Evolutionary conservation across 2,888 invertebrate species (phyloP).

Genomic region (Arrhopalites spinosus): DNA sequence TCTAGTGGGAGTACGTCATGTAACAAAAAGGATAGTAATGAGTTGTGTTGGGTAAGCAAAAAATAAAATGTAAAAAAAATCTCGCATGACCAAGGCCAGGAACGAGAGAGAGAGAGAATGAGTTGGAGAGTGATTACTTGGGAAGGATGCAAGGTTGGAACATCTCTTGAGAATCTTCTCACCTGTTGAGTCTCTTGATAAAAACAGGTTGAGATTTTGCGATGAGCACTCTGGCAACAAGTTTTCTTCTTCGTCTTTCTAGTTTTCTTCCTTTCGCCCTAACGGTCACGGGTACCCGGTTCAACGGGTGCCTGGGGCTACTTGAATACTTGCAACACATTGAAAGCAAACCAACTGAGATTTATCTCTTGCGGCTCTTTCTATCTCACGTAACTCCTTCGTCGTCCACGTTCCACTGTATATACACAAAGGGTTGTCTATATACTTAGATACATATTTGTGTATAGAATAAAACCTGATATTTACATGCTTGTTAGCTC

Average conservation of each 20-base stretch:
- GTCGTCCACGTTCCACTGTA: constrained; percentile 8
- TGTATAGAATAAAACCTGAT: constrained; percentile 29
- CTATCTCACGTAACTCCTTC: constrained; percentile 23
- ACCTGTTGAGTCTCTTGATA: constrained; percentile 42
- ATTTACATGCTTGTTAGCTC: constrained; percentile 27
- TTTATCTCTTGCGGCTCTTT: constrained; percentile 37
- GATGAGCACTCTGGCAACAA: constrained; percentile 37
- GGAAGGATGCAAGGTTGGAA: constrained; percentile 23
- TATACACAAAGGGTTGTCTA: too few relatives aligned
- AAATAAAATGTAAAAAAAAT: constrained; percentile 50
- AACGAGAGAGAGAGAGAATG: constrained; percentile 27
- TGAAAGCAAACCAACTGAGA: constrained; percentile 30
- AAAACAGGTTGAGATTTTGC: constrained; percentile 45
- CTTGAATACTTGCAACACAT: constrained; percentile 41
- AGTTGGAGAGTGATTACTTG: constrained; percentile 15
- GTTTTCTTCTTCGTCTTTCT: not conserved
- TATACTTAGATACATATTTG: not conserved
- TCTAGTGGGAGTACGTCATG: constrained; percentile 44
- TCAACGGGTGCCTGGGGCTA: constrained; percentile 51
- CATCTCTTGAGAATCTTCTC: constrained; percentile 35
- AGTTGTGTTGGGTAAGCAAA: constrained; percentile 43
- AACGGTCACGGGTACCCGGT: constrained; percentile 56
- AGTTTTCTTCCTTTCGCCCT: constrained; percentile 44
- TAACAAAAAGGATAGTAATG: constrained; percentile 37
- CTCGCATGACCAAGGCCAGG: constrained; percentile 49